These are phyloP conservation scores for Epirrhoe alternata DNA, from an alignment of 2,888 invertebrate genomes.

Conservation along the genomic window DNA sequence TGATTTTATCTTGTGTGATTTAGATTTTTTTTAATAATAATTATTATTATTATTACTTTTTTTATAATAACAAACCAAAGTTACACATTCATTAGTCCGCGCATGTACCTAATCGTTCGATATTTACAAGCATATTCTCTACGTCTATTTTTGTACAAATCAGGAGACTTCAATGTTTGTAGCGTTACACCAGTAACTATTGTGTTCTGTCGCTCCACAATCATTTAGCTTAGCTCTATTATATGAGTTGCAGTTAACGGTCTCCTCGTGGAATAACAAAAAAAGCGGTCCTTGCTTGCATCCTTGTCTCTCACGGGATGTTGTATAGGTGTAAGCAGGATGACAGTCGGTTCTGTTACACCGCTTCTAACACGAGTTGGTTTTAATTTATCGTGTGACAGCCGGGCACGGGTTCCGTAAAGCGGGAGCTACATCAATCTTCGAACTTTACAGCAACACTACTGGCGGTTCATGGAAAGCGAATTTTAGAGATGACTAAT, in stretches of 20 bases:
- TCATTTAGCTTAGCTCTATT: constrained; percentile 65
- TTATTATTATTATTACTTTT: no score
- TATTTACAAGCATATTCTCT: background rate
- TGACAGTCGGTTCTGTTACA: constrained; percentile 69
- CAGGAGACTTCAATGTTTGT: background rate
- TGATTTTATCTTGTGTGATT: constrained; percentile 2
- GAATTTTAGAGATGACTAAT: constrained; percentile 55
- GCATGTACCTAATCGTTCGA: no score
- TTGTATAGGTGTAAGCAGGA: constrained; percentile 65
- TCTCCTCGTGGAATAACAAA: constrained; percentile 76
- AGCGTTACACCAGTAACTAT: constrained; percentile 12
- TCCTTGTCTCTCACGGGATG: constrained; percentile 68
- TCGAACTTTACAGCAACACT: constrained; percentile 45
- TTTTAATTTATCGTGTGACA: constrained; percentile 83
- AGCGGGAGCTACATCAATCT: constrained; percentile 79
- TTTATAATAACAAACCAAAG: no score
- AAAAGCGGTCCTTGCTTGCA: constrained; percentile 71
- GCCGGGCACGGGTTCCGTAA: constrained; percentile 68
- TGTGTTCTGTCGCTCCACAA: constrained; percentile 24
- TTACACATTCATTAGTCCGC: no score
- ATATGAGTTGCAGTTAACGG: constrained; percentile 77
- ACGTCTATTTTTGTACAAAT: background rate
- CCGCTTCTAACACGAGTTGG: constrained; percentile 74
- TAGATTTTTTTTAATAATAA: no score
- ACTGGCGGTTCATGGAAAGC: constrained; percentile 54